Conservation (phyloP, 2,888 invertebrate genomes). For the Mimumesa dahlbomi region DNA sequence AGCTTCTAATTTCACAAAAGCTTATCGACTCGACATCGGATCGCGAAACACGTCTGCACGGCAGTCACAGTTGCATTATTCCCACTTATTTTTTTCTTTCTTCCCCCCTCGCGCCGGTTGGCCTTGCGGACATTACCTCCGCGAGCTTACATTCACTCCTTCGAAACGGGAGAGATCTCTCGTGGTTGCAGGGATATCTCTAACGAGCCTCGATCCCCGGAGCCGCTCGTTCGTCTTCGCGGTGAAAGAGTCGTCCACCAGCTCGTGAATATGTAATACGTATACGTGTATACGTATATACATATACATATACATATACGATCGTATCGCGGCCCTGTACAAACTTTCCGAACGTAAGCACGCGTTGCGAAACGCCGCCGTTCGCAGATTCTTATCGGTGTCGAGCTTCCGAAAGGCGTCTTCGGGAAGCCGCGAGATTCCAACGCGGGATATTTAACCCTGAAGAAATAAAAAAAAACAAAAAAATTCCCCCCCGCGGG, state of each 20-base stretch:
- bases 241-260: slow-evolving; percentile 41
- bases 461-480: no score
- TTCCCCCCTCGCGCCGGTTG: slow-evolving; percentile 48
- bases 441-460: no score
- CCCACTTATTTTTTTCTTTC: slow-evolving; percentile 47
- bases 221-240: slow-evolving; percentile 34
- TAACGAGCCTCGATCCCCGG: slow-evolving; percentile 38
- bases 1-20: no score
- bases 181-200: slow-evolving; percentile 37
- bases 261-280: slow-evolving; percentile 38
- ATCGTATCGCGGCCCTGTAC: slow-evolving; percentile 11
- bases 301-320: no score
- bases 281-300: no score
- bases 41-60: no score
- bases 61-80: slow-evolving; percentile 51
- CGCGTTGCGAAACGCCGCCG: slow-evolving; percentile 15
- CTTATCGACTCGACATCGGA: no score
- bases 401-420: no score
- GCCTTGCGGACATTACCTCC: slow-evolving; percentile 54
- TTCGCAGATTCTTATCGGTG: not conserved
- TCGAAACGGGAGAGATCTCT: slow-evolving; percentile 47
- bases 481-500: no score
- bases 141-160: slow-evolving; percentile 56
- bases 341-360: not conserved
- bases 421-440: no score